Percentiles rank a stretch among this genome's conserved stretches.
Evolutionary conservation across 2,113 vertebrate genomes (phyloP).

Genomic region (Aix galericulata): DNA sequence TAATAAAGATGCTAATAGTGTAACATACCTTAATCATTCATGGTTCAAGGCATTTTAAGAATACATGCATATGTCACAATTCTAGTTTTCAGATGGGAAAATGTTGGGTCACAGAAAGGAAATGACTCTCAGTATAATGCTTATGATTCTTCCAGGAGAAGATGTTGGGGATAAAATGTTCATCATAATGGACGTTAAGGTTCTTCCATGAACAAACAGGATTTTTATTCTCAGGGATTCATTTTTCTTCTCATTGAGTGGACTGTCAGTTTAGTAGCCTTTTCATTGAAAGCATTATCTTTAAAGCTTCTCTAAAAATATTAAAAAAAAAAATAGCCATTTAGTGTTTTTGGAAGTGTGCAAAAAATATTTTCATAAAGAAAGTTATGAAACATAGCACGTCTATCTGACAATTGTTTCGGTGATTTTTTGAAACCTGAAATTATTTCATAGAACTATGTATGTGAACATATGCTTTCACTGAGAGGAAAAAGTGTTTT

Average conservation of each 20-base stretch:
- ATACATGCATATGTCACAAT: not conserved
- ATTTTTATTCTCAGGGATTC: not conserved
- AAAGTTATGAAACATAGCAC: not conserved
- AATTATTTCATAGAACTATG: not conserved
- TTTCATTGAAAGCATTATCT: not conserved
- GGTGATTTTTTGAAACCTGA: not conserved
- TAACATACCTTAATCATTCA: not conserved
- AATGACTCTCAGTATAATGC: not conserved
- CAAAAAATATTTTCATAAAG: not conserved
- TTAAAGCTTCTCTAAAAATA: not conserved
- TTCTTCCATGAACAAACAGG: not conserved
- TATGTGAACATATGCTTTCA: not conserved
- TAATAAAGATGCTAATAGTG: not conserved
- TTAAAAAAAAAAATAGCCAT: not conserved
- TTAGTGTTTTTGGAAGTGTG: not conserved
- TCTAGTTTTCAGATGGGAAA: not conserved
- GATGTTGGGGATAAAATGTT: not conserved
- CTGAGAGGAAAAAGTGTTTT: not conserved
- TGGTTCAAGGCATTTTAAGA: not conserved
- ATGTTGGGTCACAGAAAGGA: not conserved
- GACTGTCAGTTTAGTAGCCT: not conserved
- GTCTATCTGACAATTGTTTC: not conserved
- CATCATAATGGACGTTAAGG: not conserved
- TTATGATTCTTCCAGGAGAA: not conserved
- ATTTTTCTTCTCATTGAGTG: not conserved